These are phyloP conservation scores for Dendroctonus valens DNA, from an alignment of 1,140 invertebrate genomes.

Conservation along the genomic window DNA sequence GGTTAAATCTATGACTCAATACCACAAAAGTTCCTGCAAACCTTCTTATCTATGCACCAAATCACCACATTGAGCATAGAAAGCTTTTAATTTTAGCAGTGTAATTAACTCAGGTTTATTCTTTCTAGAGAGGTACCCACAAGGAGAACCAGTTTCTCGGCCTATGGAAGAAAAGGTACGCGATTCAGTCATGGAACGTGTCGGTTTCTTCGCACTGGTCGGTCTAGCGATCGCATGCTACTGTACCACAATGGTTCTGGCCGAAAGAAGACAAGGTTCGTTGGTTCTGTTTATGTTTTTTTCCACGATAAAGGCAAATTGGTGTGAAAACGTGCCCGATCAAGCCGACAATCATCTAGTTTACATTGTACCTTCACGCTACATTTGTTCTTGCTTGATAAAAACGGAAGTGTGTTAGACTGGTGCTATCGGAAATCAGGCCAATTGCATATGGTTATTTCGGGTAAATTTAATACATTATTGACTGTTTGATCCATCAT, in stretches of 20 bases:
- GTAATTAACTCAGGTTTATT: too few species aligned
- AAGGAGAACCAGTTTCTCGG: too few species aligned
- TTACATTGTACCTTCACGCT: neutral
- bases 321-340: slow-evolving; percentile 3
- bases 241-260: slow-evolving; percentile 12
- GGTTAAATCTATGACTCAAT: too few species aligned
- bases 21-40: too few species aligned
- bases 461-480: neutral
- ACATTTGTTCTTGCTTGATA: neutral
- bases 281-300: slow-evolving; percentile 16
- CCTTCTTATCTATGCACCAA: too few species aligned
- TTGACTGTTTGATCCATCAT: neutral
- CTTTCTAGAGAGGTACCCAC: too few species aligned
- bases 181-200: slow-evolving; percentile 23
- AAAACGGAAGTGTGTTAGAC: neutral
- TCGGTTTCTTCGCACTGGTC: slow-evolving; percentile 17
- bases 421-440: neutral
- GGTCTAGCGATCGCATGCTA: slow-evolving; percentile 6
- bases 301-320: neutral
- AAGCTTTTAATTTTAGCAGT: too few species aligned
- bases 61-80: too few species aligned
- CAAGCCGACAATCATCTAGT: neutral
- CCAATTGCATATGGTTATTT: neutral
- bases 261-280: slow-evolving; percentile 19
- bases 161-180: slow-evolving; percentile 8